These are phyloP conservation scores for Pyrrhia umbra DNA, from an alignment of 2,888 invertebrate genomes.

Conservation along the genomic window DNA sequence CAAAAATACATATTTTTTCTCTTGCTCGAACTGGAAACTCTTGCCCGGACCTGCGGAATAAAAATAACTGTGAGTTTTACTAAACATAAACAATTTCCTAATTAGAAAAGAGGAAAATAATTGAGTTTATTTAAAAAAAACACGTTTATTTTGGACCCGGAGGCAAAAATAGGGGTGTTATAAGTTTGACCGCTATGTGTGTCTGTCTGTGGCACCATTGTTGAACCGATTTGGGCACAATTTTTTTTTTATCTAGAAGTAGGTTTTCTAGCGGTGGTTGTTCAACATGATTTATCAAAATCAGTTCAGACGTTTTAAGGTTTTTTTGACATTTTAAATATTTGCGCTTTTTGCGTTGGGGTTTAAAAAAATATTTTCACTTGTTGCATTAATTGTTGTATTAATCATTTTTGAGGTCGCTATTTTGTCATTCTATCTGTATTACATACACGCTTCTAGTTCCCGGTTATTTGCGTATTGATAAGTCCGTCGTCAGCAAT, in stretches of 20 bases:
- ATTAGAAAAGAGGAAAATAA: constrained; percentile 23
- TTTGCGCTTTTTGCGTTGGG: no score
- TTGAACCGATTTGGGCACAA: constrained; percentile 10
- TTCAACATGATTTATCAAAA: no score
- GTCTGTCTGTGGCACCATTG: no score
- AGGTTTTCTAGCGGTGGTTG: no score
- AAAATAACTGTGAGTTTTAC: constrained; percentile 41
- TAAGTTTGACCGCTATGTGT: no score
- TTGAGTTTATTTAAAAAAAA: constrained; percentile 16
- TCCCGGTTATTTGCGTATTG: background rate
- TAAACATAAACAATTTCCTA: constrained; percentile 3
- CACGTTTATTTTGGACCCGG: constrained; percentile 39
- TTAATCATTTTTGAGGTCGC: background rate
- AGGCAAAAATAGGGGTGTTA: no score
- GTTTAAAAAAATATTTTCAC: no score
- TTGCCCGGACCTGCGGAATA: constrained; percentile 87
- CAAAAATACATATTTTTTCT: constrained; percentile 88
- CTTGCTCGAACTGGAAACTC: constrained; percentile 88
- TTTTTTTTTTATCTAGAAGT: no score
- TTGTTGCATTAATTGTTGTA: no score
- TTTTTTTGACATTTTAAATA: no score
- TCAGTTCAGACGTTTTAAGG: no score
- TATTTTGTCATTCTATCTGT: no score
- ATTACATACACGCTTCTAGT: background rate
- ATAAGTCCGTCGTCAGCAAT: background rate